Conservation (phyloP, 2,888 invertebrate species). For the Polydrusus tereticollis region DNA sequence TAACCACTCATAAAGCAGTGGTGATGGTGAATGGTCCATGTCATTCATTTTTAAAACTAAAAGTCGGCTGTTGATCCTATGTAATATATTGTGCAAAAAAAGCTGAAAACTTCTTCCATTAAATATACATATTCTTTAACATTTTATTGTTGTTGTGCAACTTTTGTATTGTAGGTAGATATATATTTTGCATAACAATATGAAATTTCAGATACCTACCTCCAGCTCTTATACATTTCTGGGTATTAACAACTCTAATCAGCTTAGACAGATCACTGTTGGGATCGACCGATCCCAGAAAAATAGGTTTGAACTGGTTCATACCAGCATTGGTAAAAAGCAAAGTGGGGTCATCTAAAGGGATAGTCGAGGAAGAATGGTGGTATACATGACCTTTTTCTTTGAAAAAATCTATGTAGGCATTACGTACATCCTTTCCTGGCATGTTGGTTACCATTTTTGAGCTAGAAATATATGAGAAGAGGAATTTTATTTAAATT, state of each 20-base stretch:
- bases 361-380: constrained; percentile 97
- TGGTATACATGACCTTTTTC: constrained; percentile 92
- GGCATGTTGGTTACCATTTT: constrained; percentile 66
- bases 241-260: constrained; percentile 92
- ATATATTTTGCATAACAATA: too few relatives aligned
- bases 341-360: constrained; percentile 96
- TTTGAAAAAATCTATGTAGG: constrained; percentile 92
- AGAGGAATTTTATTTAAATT: too few relatives aligned
- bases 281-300: constrained; percentile 95
- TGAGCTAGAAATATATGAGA: neutral
- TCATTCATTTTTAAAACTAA: too few relatives aligned
- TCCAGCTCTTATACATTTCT: constrained; percentile 96
- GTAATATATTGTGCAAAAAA: too few relatives aligned
- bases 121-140: too few relatives aligned
- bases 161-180: too few relatives aligned
- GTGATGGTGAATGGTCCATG: too few relatives aligned
- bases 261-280: constrained; percentile 95
- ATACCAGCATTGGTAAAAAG: constrained; percentile 98
- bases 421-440: constrained; percentile 85
- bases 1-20: too few relatives aligned
- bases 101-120: too few relatives aligned
- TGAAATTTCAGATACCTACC: constrained; percentile 25
- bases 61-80: too few relatives aligned
- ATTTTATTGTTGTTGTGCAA: too few relatives aligned
- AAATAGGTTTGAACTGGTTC: constrained; percentile 99